Evolutionary conservation across 2,888 invertebrate genomes (phyloP), one percentile per base, ranked within the genome.

Genomic region (Chloromyia formosa): DNA sequence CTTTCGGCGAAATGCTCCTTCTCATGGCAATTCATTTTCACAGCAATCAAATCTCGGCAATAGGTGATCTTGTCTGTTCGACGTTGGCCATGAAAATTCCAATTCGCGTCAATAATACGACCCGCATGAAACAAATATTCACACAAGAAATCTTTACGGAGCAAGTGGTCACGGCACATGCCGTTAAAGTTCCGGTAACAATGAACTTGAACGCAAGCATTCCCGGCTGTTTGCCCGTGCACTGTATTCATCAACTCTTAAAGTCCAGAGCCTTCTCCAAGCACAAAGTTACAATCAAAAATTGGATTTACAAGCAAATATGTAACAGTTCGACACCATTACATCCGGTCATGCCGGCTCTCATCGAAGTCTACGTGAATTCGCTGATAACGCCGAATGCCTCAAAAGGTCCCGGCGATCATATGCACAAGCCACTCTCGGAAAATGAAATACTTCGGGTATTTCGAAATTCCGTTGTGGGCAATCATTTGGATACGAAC

Each of bases 21-120:
- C 86, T 98, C 76, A 94, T 98, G 88, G 98, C 98, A 0, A 97
- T 98, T 78, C 97, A 98, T 84, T 98, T 98, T 83, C 98, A 98
- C 84, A 94, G 96, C 79, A 96, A 96, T 82, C 97, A 98, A 85
- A 88, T 96, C 77, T 91, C 93, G 72, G 96, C 97, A 5, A 96
- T 98, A 73, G 94, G 95, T 73, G 98, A 98, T 81, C 87, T 98
- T 53, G 96, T 98, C 0, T 96, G 96, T 81, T 92, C 96, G 1
- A 97, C 96, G 0, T 87, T 98, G 1, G 96, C 97, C 27, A 97
- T 98, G 96, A 96, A 97, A 83, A 93, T 96, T 76, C 92, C 93
- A 0, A 89, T 91, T 0, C 87, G 96, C 40, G 93, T 94, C 12
- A 96, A 95, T 81, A 95, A 94, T 80, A 91, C 96, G 79, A 93